Conservation (phyloP, 2,888 invertebrate genomes). For the Thysanoteuthis rhombus region DNA sequence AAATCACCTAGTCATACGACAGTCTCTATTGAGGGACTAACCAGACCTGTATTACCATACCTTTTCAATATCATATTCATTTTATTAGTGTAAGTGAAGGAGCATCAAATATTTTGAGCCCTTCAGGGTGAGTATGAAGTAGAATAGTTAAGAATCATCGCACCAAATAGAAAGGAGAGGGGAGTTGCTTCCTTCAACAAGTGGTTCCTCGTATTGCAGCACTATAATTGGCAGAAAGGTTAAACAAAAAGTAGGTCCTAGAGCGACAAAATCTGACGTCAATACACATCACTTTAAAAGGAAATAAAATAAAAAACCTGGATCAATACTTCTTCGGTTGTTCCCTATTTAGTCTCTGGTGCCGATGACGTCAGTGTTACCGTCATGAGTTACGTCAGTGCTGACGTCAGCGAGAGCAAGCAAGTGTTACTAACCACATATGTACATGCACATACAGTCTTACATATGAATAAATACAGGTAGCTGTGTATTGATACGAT, state of each 20-base stretch:
- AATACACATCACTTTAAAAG: neutral
- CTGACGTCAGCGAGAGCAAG: neutral
- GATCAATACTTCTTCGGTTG: neutral
- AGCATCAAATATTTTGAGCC: no score
- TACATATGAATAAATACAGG: neutral
- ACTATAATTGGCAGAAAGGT: neutral
- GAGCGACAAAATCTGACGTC: neutral
- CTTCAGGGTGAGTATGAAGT: no score
- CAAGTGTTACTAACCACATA: neutral
- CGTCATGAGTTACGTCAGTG: neutral
- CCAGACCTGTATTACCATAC: no score
- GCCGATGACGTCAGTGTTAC: neutral
- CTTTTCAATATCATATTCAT: no score
- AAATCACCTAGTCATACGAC: no score
- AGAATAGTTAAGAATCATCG: no score
- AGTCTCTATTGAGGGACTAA: no score
- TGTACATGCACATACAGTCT: neutral
- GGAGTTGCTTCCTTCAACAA: neutral
- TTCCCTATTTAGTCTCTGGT: neutral
- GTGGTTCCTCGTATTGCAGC: neutral
- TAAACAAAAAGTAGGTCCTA: neutral
- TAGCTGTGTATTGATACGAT: neutral
- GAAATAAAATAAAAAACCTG: neutral
- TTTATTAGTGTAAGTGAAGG: no score
- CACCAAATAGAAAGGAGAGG: no score